Evolutionary conservation across 2,797 vertebrate species (phyloP), one percentile per base, ranked within the genome.

Genomic region (Acanthis flammea): DNA sequence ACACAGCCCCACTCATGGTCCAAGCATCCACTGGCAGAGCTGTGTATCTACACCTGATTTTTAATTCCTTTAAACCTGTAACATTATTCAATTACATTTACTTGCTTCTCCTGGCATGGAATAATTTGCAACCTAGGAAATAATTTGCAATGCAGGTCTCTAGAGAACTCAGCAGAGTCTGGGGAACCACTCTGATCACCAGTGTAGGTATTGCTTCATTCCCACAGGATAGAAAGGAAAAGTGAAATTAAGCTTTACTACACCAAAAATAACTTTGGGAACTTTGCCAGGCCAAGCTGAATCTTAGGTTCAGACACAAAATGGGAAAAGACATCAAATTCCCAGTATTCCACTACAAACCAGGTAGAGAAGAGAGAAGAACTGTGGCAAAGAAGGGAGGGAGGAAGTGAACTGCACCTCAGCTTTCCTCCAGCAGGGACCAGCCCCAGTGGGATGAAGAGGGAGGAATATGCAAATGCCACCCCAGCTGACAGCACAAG

Each of bases 251-350:
- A 85, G 10, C 18, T 65, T 62, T 21, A 19, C 37, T 37, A n/a
- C 14, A 22, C 7, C 3, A 7, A 10, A 31, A 18, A 17, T 0
- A 0, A 16, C 27, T 28, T 22, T 2, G 14, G 27, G 42, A 86
- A 72, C 50, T 63, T 58, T 10, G 28, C 6, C 28, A 75, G n/a
- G 39, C 10, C 15, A 27, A 87, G 27, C 9, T 50, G 31, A 57
- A 66, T 21, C 17, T 57, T n/a, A 11, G 39, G 15, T 35, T 45
- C 41, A 68, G 33, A 61, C 30, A 45, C 1, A 3, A 10, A 78
- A 27, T 22, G 11, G 5, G 21, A 50, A 74, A 65, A 53, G 2
- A 13, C 11, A 27, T 58, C 47, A 53, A 23, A 47, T 41, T 58
- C 39, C 45, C 28, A 50, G 23, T 23, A 82, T 19, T 68, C 19